These are phyloP conservation scores for Otocyon megalotis DNA, from an alignment of 2,113 vertebrate genomes.

Conservation along the genomic window DNA sequence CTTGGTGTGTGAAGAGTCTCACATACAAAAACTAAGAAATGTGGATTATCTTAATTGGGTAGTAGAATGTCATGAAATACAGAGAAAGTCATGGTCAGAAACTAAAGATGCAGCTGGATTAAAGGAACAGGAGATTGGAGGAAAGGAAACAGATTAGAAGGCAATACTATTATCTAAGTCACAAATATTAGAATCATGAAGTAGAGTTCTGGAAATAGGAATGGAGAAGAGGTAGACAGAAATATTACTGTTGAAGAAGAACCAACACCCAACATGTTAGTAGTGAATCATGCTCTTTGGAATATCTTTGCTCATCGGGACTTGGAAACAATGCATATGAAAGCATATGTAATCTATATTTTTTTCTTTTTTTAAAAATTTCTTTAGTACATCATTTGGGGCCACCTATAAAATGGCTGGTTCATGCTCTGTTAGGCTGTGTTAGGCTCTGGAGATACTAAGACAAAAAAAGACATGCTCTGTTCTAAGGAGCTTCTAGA, in stretches of 20 bases:
- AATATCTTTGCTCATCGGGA: background rate
- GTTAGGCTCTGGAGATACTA: background rate
- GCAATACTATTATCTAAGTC: background rate
- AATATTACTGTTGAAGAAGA: background rate
- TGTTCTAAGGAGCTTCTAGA: background rate
- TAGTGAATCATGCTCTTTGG: background rate
- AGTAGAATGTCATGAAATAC: background rate
- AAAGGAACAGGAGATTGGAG: background rate
- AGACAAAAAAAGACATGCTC: background rate
- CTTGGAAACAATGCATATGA: background rate
- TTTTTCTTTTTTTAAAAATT: background rate
- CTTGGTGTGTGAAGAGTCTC: background rate
- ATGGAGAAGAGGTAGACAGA: background rate
- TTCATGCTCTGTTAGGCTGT: background rate
- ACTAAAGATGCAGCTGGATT: background rate
- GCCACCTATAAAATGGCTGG: background rate
- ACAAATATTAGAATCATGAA: background rate
- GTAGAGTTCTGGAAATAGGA: background rate
- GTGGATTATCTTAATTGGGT: background rate
- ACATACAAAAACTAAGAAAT: background rate
- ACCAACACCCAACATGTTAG: background rate
- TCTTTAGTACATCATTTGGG: background rate
- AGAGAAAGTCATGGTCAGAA: background rate
- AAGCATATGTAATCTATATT: background rate
- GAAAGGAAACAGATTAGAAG: background rate